Percentiles rank a stretch among this genome's conserved stretches.
phyloP scores from a whole-genome alignment of 2,113 vertebrate species.

The Megalops atlanticus region DNA sequence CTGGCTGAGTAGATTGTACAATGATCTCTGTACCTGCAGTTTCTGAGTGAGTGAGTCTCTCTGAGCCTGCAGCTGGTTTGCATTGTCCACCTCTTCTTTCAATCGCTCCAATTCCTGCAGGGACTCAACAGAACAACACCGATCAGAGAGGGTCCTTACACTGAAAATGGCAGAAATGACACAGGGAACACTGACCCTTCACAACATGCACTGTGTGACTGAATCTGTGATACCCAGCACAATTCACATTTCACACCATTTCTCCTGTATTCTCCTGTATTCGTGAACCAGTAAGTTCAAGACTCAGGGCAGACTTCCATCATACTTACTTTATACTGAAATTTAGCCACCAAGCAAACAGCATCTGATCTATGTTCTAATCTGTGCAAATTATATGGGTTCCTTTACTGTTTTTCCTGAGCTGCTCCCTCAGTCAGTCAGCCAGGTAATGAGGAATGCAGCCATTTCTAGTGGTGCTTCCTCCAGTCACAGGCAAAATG shows the following conservation, averaged over 20 bases:
- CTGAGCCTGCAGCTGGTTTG: slow-evolving; percentile 84
- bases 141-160: neutral
- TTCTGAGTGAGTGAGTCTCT: slow-evolving; percentile 85
- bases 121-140: slow-evolving; percentile 36
- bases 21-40: slow-evolving; percentile 75
- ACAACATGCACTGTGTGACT: neutral
- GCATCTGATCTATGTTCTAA: no score
- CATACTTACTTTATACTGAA: no score
- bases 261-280: neutral
- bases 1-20: neutral
- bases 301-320: neutral
- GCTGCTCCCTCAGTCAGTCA: neutral
- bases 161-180: neutral
- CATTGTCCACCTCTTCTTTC: slow-evolving; percentile 88
- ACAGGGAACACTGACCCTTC: neutral
- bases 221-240: neutral
- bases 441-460: neutral
- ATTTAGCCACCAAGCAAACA: no score
- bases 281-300: neutral
- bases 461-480: neutral
- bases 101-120: slow-evolving; percentile 89
- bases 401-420: no score
- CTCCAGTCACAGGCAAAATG: neutral
- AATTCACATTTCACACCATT: neutral
- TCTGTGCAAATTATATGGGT: no score